A percentile compares a stretch with the other conserved stretches of the same genome.
phyloP scores from a whole-genome alignment of 2,888 invertebrate species.

The Empis livida region DNA sequence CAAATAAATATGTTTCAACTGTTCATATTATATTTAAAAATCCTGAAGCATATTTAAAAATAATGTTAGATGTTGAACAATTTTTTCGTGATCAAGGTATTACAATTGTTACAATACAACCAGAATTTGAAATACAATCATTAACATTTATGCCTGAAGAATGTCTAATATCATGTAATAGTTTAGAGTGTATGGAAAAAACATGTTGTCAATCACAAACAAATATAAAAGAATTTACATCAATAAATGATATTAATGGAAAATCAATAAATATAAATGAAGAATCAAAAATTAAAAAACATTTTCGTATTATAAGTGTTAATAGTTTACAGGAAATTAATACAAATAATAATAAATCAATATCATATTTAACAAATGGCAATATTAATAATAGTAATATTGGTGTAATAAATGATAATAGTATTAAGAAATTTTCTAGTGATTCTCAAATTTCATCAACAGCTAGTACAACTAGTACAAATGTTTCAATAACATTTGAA shows the following conservation, averaged over 20 bases:
- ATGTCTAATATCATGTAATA: slow-evolving; percentile 1
- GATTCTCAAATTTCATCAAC: no score
- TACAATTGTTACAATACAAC: slow-evolving; percentile 73
- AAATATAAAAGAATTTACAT: slow-evolving; percentile 2
- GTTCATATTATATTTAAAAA: slow-evolving; percentile 66
- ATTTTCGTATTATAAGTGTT: background rate
- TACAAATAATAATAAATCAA: no score
- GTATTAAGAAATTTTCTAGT: no score
- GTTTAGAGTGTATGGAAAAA: slow-evolving; percentile 3
- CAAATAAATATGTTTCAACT: slow-evolving; percentile 67
- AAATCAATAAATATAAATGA: slow-evolving; percentile 1
- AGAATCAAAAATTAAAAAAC: background rate
- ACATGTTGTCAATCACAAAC: slow-evolving; percentile 1
- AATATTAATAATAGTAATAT: no score
- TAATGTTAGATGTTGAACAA: slow-evolving; percentile 49
- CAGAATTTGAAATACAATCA: slow-evolving; percentile 48
- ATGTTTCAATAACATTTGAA: no score
- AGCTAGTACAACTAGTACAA: no score
- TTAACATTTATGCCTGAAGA: no score
- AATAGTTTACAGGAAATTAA: no score
- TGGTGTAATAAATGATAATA: no score
- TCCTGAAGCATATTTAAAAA: slow-evolving; percentile 44
- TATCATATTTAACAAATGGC: no score
- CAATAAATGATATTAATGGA: slow-evolving; percentile 2
- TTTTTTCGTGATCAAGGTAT: slow-evolving; percentile 73